phyloP scores from a whole-genome alignment of 2,888 invertebrate genomes.

The Ophioninae sp. region DNA sequence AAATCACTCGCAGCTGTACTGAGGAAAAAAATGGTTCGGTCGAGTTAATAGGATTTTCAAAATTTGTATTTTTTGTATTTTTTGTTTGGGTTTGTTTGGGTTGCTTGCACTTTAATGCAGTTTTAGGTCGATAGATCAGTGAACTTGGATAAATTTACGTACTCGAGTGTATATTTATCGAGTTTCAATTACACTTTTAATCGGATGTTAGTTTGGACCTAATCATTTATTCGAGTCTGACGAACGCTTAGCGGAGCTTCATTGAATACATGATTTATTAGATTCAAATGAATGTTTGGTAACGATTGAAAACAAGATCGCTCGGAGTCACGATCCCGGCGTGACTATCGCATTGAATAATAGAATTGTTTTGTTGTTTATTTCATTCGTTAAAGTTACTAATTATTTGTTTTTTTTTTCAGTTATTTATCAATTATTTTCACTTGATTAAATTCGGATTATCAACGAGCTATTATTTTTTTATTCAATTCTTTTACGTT shows the following conservation, averaged over 20 bases:
- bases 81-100: not conserved
- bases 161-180: too few relatives aligned
- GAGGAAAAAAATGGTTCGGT: not conserved
- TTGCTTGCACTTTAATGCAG: not conserved
- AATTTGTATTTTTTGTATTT: not conserved
- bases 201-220: not conserved
- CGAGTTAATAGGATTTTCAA: not conserved
- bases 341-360: not conserved
- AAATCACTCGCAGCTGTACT: not conserved
- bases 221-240: not conserved
- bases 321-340: not conserved
- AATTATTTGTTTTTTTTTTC: not conserved
- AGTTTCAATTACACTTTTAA: not conserved
- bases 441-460: not conserved
- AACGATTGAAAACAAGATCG: not conserved
- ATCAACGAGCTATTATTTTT: too few relatives aligned
- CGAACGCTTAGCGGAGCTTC: not conserved
- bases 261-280: not conserved
- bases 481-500: too few relatives aligned
- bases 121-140: not conserved
- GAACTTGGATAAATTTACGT: not conserved
- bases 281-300: not conserved
- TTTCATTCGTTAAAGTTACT: too few relatives aligned
- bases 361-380: not conserved
- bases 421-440: not conserved